These are phyloP conservation scores for Prinia subflava DNA, from an alignment of 2,113 vertebrate genomes.

Conservation along the genomic window DNA sequence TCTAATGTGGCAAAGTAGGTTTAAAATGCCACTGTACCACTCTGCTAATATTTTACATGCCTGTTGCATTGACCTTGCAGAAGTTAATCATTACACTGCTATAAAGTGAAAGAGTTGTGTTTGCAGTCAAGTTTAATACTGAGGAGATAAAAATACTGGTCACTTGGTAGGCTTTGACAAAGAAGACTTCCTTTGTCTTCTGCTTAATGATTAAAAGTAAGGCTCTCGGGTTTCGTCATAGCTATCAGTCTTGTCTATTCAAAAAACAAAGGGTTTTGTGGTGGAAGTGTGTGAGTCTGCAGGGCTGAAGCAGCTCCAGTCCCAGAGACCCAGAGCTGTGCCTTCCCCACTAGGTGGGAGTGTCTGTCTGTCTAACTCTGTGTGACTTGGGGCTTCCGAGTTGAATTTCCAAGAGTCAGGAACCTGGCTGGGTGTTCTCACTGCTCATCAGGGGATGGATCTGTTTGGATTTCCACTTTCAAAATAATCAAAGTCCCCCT, in stretches of 20 bases:
- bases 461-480: background rate
- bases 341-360: conserved; percentile 34
- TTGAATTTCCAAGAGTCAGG: background rate
- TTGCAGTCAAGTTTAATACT: background rate
- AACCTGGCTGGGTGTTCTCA: background rate
- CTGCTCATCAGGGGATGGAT: background rate
- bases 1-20: background rate
- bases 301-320: background rate
- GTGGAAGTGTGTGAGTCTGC: background rate
- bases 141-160: background rate
- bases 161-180: background rate
- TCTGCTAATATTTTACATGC: background rate
- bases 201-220: background rate
- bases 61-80: background rate
- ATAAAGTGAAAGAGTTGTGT: background rate
- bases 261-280: background rate
- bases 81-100: background rate
- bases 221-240: background rate
- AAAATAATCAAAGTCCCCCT: background rate
- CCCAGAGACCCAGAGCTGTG: background rate
- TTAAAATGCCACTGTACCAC: background rate
- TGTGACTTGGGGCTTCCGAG: fast-evolving
- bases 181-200: background rate
- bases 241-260: background rate
- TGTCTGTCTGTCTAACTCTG: background rate